phyloP scores from a whole-genome alignment of 35 echinoderm and acorn worm species.

The Acanthaster planci region DNA sequence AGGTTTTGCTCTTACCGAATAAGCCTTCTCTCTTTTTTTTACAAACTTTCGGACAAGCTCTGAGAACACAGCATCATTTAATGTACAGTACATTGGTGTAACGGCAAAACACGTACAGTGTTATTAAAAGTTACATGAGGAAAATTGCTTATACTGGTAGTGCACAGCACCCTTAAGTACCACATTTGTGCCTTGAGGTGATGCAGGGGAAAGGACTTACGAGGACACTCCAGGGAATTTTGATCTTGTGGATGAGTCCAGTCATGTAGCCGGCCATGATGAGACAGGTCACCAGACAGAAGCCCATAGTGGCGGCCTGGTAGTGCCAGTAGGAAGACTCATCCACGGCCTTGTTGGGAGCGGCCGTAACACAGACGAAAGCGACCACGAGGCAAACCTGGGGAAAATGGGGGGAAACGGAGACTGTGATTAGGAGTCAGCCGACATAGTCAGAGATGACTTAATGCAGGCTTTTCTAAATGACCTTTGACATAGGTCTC shows the following conservation, averaged over 20 bases:
- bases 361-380: constrained; percentile 43
- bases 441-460: no score
- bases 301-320: constrained; percentile 39
- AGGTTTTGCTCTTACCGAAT: no score
- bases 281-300: constrained; percentile 38
- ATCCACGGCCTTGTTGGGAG: constrained; percentile 28
- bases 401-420: background rate
- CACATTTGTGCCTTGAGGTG: background rate
- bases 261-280: constrained; percentile 68
- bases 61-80: no score
- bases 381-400: background rate
- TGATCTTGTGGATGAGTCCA: constrained; percentile 57
- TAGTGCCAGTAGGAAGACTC: constrained; percentile 66
- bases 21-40: no score
- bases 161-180: no score
- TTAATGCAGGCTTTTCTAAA: no score
- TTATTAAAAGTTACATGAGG: background rate
- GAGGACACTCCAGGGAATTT: constrained; percentile 70
- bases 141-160: no score
- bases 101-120: background rate
- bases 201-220: constrained; percentile 19
- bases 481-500: no score
- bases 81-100: background rate
- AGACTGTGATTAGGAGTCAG: no score
- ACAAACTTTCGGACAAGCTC: no score